Base-by-base conservation (phyloP, 2,113 vertebrate species). In the Lophura nycthemera region DNA sequence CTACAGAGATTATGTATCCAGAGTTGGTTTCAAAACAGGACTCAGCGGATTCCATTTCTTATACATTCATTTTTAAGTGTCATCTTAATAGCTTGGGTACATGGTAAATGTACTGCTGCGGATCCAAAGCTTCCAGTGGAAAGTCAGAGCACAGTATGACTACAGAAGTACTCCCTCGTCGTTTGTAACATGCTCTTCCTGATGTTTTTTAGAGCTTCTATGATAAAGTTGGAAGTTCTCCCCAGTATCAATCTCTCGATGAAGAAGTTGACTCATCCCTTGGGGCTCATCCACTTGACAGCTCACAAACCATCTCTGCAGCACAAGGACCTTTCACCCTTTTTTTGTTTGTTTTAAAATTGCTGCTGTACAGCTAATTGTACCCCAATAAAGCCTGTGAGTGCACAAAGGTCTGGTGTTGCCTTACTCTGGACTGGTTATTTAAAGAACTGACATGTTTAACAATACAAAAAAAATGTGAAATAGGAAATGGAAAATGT, bases 211-310 rank as follows among this genome's bases (percentile, higher is more conserved):
- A 60, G 34, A 32, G 32, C 32, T 79, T 30, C 34, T 57, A 21
- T 12, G 38, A 14, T 5, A 13, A 65, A 60, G 20, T 20, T 43
- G 54, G 90, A 93, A 8, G 8, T 81, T 77, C 60, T 87, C 38
- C n/a, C 45, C 64, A 76, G 32, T 34, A 2, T 8, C 1, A 0
- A 47, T 43, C 27, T 90, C 56, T 88, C 0, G 0, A 1, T 27
- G 43, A 57, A 86, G 73, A 85, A 16, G 32, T 13, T 50, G 73
- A 64, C 1, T 2, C 34, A 43, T 29, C 20, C 57, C 70, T 40
- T 27, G 54, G 48, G 66, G 75, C 11, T 38, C 21, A 72, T 18
- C 63, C 1, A 1, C 45, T 32, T 78, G 40, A 69, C 34, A 78
- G 65, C n/a, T 94, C 73, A 52, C 2, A 3, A 2, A 5, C 48